phyloP scores from a whole-genome alignment of 2,113 vertebrate species.

The Ondatra zibethicus region DNA sequence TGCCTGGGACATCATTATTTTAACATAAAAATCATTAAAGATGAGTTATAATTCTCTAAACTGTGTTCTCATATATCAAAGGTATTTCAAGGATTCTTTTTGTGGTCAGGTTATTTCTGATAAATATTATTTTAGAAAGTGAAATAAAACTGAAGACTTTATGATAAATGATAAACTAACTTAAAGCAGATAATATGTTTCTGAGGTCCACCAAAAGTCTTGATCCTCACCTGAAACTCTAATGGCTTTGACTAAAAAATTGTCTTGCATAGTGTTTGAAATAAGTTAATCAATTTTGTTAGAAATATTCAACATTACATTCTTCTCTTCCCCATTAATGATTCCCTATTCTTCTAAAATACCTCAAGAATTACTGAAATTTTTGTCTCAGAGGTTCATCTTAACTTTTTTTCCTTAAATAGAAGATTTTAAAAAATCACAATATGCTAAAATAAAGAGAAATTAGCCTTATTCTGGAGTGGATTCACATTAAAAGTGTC shows the following conservation, averaged over 20 bases:
- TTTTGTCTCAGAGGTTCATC: not conserved
- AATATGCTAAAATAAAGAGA: not conserved
- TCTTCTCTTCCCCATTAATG: not conserved
- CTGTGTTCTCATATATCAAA: not conserved
- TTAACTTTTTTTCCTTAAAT: not conserved
- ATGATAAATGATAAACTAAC: not conserved
- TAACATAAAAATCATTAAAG: not conserved
- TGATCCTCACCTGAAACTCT: not conserved
- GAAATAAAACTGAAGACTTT: not conserved
- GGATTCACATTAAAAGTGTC: constrained; percentile 1
- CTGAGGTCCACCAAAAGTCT: not conserved
- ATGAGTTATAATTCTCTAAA: not conserved
- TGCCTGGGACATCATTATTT: not conserved
- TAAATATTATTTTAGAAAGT: not conserved
- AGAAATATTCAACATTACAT: not conserved
- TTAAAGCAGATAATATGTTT: not conserved
- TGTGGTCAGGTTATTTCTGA: constrained; percentile 1
- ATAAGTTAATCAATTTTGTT: not conserved
- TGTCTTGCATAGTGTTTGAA: not conserved
- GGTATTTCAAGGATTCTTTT: not conserved
- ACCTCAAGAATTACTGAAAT: not conserved
- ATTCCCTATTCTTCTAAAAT: constrained; percentile 30
- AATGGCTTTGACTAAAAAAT: not conserved
- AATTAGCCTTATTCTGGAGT: not conserved
- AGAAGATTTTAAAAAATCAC: not conserved